phyloP scores from a whole-genome alignment of 2,113 vertebrate species.

The Anhinga rufa region DNA sequence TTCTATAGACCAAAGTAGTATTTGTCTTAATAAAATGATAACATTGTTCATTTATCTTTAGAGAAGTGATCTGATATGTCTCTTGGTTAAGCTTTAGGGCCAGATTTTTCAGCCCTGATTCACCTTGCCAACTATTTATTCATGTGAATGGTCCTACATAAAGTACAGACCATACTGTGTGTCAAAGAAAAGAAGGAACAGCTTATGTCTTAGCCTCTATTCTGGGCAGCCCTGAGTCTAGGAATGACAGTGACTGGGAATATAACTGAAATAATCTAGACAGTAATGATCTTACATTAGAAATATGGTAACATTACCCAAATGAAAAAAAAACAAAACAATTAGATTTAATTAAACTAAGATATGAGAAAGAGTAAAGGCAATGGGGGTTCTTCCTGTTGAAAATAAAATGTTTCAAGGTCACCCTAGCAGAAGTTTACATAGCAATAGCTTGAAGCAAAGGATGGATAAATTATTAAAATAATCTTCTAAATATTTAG shows the following conservation, averaged over 20 bases:
- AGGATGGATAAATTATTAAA: not conserved
- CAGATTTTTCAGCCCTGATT: conserved; percentile 9
- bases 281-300: not conserved
- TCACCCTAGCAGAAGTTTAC: not conserved
- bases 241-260: not conserved
- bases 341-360: not conserved
- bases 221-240: not conserved
- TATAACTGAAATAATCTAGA: not conserved
- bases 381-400: not conserved
- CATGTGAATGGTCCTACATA: not conserved
- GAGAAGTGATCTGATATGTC: not conserved
- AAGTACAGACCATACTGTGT: not conserved
- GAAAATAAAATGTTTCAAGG: not conserved
- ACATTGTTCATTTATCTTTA: conserved; percentile 35
- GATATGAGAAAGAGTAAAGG: not conserved
- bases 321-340: not conserved
- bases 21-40: conserved; percentile 46
- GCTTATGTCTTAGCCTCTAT: not conserved
- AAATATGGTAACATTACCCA: not conserved
- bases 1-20: conserved; percentile 18
- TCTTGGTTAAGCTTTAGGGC: not conserved
- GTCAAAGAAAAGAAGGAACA: not conserved
- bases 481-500: not conserved
- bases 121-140: not conserved
- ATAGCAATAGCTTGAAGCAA: not conserved